Conservation (phyloP, 2,888 invertebrate genomes). For the Drosophila rubida region DNA sequence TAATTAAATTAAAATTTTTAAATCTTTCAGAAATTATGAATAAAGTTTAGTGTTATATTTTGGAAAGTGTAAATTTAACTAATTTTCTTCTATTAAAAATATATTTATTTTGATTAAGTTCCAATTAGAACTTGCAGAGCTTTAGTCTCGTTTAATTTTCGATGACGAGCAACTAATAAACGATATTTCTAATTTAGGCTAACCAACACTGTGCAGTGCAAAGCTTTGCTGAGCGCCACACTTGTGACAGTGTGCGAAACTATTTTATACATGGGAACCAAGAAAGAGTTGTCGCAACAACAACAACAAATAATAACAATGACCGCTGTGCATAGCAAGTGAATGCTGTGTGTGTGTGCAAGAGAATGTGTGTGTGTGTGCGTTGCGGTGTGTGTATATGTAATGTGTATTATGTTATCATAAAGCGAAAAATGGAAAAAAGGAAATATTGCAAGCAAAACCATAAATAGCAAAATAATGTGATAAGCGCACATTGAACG, state of each 20-base stretch:
- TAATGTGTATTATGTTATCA: conserved; percentile 49
- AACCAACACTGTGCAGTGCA: neutral
- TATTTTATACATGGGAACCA: conserved; percentile 31
- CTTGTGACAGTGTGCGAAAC: conserved; percentile 30
- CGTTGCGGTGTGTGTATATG: neutral
- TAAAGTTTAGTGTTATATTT: too few relatives aligned
- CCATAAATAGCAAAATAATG: conserved; percentile 73
- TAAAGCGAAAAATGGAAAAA: conserved; percentile 39
- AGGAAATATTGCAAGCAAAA: conserved; percentile 57
- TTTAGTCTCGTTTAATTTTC: too few relatives aligned
- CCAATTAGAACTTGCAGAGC: too few relatives aligned
- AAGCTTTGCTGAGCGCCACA: neutral
- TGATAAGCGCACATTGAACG: conserved; percentile 67
- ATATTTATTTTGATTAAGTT: too few relatives aligned
- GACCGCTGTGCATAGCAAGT: conserved; percentile 31
- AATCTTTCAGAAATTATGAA: too few relatives aligned
- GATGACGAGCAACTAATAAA: neutral
- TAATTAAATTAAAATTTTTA: too few relatives aligned
- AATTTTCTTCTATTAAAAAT: too few relatives aligned
- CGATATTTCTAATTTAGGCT: neutral
- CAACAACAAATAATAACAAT: conserved; percentile 38
- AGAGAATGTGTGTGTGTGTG: neutral
- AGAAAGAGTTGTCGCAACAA: conserved; percentile 34
- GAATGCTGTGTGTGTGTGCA: conserved; percentile 1
- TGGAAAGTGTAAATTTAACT: too few relatives aligned